Percentiles rank a stretch among this genome's conserved stretches.
These are phyloP conservation scores for Equus quagga DNA, from an alignment of 2,113 vertebrate species.

Conservation along the genomic window DNA sequence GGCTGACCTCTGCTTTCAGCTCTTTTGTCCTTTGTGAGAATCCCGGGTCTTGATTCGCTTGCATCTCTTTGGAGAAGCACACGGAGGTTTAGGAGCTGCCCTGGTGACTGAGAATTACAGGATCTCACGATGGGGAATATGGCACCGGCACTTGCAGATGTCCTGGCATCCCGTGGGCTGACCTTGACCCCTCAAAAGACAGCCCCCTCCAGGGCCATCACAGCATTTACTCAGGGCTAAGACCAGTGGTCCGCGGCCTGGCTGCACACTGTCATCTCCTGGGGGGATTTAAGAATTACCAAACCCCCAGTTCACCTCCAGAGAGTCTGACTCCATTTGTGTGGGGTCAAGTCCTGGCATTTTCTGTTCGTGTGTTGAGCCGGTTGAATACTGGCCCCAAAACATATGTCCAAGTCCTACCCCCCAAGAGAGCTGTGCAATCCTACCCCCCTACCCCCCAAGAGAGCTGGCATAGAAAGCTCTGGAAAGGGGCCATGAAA, in stretches of 20 bases:
- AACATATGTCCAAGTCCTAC: not conserved
- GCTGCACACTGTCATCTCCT: accelerated
- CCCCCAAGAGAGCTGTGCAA: accelerated
- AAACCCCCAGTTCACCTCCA: not conserved
- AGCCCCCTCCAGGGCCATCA: not conserved
- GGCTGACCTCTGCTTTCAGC: not conserved
- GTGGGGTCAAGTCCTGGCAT: not conserved
- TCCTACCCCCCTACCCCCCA: not conserved
- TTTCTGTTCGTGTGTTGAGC: not conserved
- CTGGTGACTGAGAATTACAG: not conserved
- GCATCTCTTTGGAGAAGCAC: not conserved
- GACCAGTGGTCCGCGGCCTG: too few species aligned
- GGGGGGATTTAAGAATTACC: not conserved
- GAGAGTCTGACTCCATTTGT: not conserved
- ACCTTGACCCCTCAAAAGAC: not conserved
- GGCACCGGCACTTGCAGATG: not conserved
- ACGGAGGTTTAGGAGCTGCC: not conserved
- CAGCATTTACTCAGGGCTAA: not conserved
- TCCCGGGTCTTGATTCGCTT: not conserved
- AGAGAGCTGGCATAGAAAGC: not conserved
- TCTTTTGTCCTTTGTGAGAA: not conserved
- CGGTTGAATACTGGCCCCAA: not conserved
- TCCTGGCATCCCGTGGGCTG: not conserved
- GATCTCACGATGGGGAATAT: not conserved
- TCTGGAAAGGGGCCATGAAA: not conserved